phyloP scores from a whole-genome alignment of 2,797 vertebrate species.

The Phataginus tricuspis region DNA sequence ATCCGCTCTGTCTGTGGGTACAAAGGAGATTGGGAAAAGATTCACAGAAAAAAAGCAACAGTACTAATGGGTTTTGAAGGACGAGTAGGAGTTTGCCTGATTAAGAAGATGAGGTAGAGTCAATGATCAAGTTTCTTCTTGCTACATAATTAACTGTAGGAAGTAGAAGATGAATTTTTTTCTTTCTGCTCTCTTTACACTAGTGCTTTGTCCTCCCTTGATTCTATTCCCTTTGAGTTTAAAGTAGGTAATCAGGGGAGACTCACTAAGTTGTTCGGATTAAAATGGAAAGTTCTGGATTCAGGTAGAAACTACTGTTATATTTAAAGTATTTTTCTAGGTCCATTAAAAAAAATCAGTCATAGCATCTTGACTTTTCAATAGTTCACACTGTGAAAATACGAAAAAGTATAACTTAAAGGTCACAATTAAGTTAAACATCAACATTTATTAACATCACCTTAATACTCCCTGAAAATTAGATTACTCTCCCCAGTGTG shows the following conservation, averaged over 20 bases:
- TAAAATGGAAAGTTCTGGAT: background rate
- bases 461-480: constrained; percentile 39
- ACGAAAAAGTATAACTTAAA: constrained; percentile 36
- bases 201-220: background rate
- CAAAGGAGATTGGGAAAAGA: background rate
- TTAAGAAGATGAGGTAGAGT: background rate
- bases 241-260: constrained; percentile 15
- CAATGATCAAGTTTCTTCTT: background rate
- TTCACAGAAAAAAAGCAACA: background rate
- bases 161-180: background rate
- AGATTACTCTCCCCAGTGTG: background rate
- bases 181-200: background rate
- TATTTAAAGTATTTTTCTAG: constrained; percentile 31
- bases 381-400: constrained; percentile 5
- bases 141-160: background rate
- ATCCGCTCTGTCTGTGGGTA: background rate
- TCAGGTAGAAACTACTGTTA: background rate
- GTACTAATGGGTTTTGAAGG: background rate
- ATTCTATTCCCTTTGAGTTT: constrained; percentile 23
- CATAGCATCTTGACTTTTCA: constrained; percentile 37
- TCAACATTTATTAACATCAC: constrained; percentile 63
- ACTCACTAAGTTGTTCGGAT: background rate
- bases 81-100: background rate
- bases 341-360: constrained; percentile 12
- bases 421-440: constrained; percentile 65